These are phyloP conservation scores for Ephydatia muelleri DNA, from an alignment of 37 sponge, comb jelly and placozoan species.

Conservation along the genomic window DNA sequence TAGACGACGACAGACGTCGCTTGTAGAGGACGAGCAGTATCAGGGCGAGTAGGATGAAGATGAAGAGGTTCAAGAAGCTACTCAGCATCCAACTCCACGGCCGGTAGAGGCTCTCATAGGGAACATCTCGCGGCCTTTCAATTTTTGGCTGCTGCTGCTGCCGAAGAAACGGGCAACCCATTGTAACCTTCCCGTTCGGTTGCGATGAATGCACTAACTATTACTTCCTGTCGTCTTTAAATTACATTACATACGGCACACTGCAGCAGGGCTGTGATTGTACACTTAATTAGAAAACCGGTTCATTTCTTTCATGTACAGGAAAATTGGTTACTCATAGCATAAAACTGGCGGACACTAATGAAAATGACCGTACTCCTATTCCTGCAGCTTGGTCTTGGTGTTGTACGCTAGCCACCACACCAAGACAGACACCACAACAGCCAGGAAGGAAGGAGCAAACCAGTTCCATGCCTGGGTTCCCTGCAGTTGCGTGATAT, in stretches of 20 bases:
- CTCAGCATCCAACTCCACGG: slow-evolving; percentile 83
- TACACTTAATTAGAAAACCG: too few relatives aligned
- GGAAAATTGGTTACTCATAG: too few relatives aligned
- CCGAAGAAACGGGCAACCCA: slow-evolving; percentile 70
- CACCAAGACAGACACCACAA: slow-evolving; percentile 54
- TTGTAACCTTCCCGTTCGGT: neutral
- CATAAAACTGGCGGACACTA: too few relatives aligned
- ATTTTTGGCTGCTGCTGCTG: neutral
- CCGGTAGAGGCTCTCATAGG: slow-evolving; percentile 65
- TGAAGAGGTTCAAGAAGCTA: slow-evolving; percentile 49
- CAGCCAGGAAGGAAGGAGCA: slow-evolving; percentile 74
- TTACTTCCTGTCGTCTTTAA: too few relatives aligned
- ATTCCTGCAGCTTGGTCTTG: slow-evolving; percentile 67
- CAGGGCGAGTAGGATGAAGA: slow-evolving; percentile 38
- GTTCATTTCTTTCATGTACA: too few relatives aligned
- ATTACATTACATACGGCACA: too few relatives aligned
- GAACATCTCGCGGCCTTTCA: slow-evolving; percentile 31
- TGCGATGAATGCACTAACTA: too few relatives aligned
- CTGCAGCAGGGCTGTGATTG: too few relatives aligned
- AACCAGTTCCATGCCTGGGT: slow-evolving; percentile 25
- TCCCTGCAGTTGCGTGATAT: slow-evolving; percentile 22
- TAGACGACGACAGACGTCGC: neutral
- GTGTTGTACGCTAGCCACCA: slow-evolving; percentile 84
- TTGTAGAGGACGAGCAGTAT: slow-evolving; percentile 27
- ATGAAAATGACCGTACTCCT: neutral